phyloP scores from a whole-genome alignment of 2,888 invertebrate genomes.

The Anagyrus pseudococci region DNA sequence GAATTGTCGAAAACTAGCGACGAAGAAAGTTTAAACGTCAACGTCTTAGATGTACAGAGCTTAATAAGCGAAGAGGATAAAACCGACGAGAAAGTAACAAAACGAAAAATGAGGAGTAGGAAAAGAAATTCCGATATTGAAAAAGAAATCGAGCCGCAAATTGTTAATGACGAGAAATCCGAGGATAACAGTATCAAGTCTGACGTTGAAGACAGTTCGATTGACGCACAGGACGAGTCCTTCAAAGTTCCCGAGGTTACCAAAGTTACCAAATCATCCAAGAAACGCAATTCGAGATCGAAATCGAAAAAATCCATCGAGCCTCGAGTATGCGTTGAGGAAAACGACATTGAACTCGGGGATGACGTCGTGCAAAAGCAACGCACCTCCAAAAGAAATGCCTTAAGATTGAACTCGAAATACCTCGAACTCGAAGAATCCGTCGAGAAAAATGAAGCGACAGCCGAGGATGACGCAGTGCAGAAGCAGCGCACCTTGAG shows the following conservation, averaged over 20 bases:
- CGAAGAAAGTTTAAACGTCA: slow-evolving; percentile 11
- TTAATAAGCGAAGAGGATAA: neutral
- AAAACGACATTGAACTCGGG: too few relatives aligned
- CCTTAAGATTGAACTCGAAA: slow-evolving; percentile 15
- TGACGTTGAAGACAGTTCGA: neutral
- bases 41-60: slow-evolving; percentile 6
- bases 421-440: too few relatives aligned
- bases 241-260: slow-evolving; percentile 50
- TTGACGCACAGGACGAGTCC: slow-evolving; percentile 37
- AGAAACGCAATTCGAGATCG: slow-evolving; percentile 44
- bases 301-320: too few relatives aligned
- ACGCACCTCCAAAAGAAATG: slow-evolving; percentile 25
- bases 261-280: slow-evolving; percentile 42
- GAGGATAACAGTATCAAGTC: slow-evolving; percentile 8
- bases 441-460: neutral
- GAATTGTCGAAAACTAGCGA: slow-evolving; percentile 2
- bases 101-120: slow-evolving; percentile 16
- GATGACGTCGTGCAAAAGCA: too few relatives aligned
- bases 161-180: neutral
- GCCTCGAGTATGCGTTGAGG: too few relatives aligned
- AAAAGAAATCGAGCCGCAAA: slow-evolving; percentile 4
- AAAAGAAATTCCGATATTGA: slow-evolving; percentile 12
- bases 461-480: slow-evolving; percentile 6
- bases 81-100: neutral
- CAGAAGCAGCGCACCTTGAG: slow-evolving; percentile 2